Conservation (phyloP, 1,140 invertebrate genomes). For the Dreissena polymorpha region DNA sequence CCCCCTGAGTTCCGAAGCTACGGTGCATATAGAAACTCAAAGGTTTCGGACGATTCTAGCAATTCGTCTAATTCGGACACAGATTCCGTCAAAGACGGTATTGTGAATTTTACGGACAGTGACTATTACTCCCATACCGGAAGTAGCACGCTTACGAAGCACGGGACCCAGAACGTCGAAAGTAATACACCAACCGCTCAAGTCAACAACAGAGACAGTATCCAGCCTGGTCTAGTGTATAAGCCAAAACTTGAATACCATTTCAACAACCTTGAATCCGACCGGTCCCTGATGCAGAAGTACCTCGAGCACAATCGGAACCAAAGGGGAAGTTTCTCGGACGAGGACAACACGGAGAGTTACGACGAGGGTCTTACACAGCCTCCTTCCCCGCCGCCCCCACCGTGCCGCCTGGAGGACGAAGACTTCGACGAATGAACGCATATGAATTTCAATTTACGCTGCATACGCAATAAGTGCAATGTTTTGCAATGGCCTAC, state of each 20-base stretch:
- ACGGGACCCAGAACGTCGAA: background rate
- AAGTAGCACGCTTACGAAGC: conserved; percentile 39
- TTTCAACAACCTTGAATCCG: conserved; percentile 46
- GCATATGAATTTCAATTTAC: too few relatives aligned
- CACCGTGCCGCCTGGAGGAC: conserved; percentile 19
- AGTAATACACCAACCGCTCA: background rate
- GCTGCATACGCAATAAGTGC: too few relatives aligned
- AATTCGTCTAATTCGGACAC: conserved; percentile 40
- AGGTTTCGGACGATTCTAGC: conserved; percentile 42
- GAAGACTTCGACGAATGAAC: conserved; percentile 25
- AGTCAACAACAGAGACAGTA: conserved; percentile 5
- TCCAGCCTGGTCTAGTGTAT: background rate
- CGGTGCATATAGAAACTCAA: conserved; percentile 42
- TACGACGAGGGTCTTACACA: conserved; percentile 35
- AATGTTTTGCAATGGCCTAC: too few relatives aligned
- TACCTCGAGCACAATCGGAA: conserved; percentile 27
- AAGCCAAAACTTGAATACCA: conserved; percentile 51
- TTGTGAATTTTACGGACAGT: conserved; percentile 54
- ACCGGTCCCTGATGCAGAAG: conserved; percentile 24
- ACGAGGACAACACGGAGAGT: conserved; percentile 54
- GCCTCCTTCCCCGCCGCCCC: conserved; percentile 40
- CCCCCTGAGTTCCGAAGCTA: conserved; percentile 49
- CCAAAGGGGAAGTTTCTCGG: conserved; percentile 37
- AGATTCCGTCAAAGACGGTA: conserved; percentile 51
- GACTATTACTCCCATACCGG: conserved; percentile 55